A percentile compares a stretch with the other conserved stretches of the same genome.
Conservation (phyloP, 2,797 vertebrate species). For the Distichodus sexfasciatus region DNA sequence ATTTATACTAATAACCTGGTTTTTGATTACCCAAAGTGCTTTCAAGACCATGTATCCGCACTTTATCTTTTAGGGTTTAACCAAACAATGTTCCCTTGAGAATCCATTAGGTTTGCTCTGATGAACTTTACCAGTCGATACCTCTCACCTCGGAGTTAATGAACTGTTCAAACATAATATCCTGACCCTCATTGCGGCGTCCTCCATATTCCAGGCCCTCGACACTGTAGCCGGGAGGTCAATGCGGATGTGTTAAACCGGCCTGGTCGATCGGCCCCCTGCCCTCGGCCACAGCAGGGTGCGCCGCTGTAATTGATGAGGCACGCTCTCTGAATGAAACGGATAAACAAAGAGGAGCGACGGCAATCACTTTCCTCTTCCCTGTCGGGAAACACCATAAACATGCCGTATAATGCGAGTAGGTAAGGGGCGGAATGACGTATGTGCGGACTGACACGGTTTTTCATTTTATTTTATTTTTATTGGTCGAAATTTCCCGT, state of each 20-base stretch:
- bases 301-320: conserved; percentile 28
- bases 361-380: conserved; percentile 27
- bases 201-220: conserved; percentile 15
- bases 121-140: conserved; percentile 13
- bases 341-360: conserved; percentile 33
- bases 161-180: conserved; percentile 4
- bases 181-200: background rate
- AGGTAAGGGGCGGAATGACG: background rate
- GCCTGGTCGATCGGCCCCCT: conserved; percentile 12
- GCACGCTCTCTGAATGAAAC: conserved; percentile 5
- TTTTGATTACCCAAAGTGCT: background rate
- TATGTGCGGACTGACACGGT: background rate
- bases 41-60: background rate
- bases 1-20: no score
- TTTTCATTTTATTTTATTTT: no score
- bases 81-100: background rate
- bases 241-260: conserved; percentile 9
- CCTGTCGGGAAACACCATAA: background rate
- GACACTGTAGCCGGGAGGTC: conserved; percentile 11
- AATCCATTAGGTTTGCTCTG: background rate
- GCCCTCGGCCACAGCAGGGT: background rate
- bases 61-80: no score
- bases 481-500: no score
- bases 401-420: background rate
- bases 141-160: conserved; percentile 30